Evolutionary conservation across 2,797 vertebrate genomes (phyloP), one percentile per base, ranked within the genome.

Genomic region (Gymnoscopelus microlampas): DNA sequence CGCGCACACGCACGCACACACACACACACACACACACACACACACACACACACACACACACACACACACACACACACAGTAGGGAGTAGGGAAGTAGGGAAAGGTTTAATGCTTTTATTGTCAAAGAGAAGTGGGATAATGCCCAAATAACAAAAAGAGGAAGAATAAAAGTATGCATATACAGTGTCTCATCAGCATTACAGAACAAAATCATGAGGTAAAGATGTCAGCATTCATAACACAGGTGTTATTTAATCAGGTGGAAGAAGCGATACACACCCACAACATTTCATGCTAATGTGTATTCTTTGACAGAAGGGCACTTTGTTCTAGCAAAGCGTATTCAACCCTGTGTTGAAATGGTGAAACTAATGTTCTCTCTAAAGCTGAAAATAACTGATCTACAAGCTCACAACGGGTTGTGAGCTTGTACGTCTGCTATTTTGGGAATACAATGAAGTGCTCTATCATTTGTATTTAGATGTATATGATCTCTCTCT

Each of bases 81-180:
- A 19, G 19, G 19, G 19, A 19, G 19, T 19, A 19, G 19, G 19
- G 19, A 19, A 19, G 19, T 19, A 19, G 19, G 19, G 19, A 19
- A 19, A 19, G 19, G 19, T 61, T 65, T 60, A 7, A 1, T 24
- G 7, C 39, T 87, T 87, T 88, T 83, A 84, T 80, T 88, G 67
- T 69, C 66, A 80, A 81, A 82, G 72, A 76, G 79, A 83, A 73
- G 57, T 74, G 19, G 35, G 74, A 78, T 19, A 65, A 79, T 13
- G 39, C 9, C 39, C 39, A 73, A 79, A 76, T 53, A 56, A 55
- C 63, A 64, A 77, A 74, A 83, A 69, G 48, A 77, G 55, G 49
- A 7, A 70, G 58, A 61, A 44, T n/a, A 66, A 71, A 74, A 65
- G 48, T 68, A 76, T 57, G 47, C 50, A 68, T 29, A 66, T 24